These are phyloP conservation scores for Falcunculus frontatus DNA, from an alignment of 2,113 vertebrate genomes.

Conservation along the genomic window DNA sequence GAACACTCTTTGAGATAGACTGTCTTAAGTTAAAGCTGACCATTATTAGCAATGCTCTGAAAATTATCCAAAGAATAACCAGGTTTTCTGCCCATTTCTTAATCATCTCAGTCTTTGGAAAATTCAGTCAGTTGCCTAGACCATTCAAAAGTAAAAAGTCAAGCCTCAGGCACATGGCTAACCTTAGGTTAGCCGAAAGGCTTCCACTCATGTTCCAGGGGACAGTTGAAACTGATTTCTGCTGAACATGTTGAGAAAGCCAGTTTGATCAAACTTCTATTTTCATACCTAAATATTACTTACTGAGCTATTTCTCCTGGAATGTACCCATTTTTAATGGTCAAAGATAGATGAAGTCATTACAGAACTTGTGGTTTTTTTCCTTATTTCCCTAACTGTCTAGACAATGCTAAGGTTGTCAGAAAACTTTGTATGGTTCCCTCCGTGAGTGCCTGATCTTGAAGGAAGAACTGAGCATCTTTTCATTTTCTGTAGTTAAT, in stretches of 20 bases:
- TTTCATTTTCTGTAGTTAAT: not conserved
- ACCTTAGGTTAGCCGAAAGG: not conserved
- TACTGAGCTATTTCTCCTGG: not conserved
- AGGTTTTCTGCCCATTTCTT: not conserved
- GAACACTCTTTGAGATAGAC: not conserved
- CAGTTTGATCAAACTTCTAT: not conserved
- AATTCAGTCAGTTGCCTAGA: not conserved
- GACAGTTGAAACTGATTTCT: not conserved
- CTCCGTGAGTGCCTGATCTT: not conserved
- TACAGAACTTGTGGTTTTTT: not conserved
- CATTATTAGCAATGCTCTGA: not conserved
- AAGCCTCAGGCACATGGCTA: not conserved
- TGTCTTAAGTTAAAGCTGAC: not conserved
- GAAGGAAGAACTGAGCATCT: not conserved
- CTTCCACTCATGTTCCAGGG: not conserved
- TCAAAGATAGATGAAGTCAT: not conserved
- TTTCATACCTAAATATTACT: not conserved
- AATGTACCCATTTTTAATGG: not conserved
- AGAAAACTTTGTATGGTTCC: not conserved
- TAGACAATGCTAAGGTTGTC: not conserved
- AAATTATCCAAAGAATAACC: not conserved
- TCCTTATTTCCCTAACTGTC: not conserved
- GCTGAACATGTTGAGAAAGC: not conserved
- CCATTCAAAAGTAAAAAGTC: not conserved
- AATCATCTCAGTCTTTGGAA: not conserved